Percentiles rank a stretch among this genome's conserved stretches.
These are phyloP conservation scores for Phorcus lineatus DNA, from an alignment of 2,888 invertebrate genomes.

Conservation along the genomic window DNA sequence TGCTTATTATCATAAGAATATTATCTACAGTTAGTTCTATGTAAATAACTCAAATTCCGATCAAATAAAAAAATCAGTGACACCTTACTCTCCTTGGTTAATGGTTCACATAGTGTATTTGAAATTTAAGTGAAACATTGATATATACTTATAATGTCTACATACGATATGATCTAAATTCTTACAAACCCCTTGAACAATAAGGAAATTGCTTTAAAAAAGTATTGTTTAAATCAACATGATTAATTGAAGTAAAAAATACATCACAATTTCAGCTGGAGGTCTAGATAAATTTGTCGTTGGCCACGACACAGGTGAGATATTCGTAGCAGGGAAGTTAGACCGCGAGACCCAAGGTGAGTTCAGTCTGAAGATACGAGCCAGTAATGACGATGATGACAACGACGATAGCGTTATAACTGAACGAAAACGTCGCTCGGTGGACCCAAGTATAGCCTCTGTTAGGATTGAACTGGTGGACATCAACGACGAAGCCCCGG, in stretches of 20 bases:
- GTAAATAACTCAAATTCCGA: no score
- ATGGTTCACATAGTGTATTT: no score
- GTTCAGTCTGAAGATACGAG: slow-evolving; percentile 86
- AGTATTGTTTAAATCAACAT: no score
- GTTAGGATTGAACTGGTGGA: slow-evolving; percentile 82
- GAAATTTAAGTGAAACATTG: no score
- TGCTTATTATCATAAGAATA: slow-evolving; percentile 28
- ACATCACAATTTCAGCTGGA: slow-evolving; percentile 71
- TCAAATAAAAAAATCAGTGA: no score
- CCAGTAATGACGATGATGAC: slow-evolving; percentile 84
- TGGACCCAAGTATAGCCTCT: slow-evolving; percentile 81
- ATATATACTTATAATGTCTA: no score
- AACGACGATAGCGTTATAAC: slow-evolving; percentile 50
- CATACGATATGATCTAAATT: no score
- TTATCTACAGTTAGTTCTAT: no score
- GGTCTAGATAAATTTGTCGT: slow-evolving; percentile 87
- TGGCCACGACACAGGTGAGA: slow-evolving; percentile 86
- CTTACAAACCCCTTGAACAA: no score
- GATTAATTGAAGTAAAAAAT: no score
- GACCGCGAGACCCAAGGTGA: slow-evolving; percentile 86
- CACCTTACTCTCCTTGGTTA: no score
- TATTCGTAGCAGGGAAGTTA: slow-evolving; percentile 86
- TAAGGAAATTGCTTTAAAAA: no score
- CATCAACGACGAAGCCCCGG: slow-evolving; percentile 85
- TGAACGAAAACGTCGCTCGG: neutral